A percentile compares a stretch with the other conserved stretches of the same genome.
Conservation (phyloP, 1,140 invertebrate genomes). For the Leptestheria dahalacensis region DNA sequence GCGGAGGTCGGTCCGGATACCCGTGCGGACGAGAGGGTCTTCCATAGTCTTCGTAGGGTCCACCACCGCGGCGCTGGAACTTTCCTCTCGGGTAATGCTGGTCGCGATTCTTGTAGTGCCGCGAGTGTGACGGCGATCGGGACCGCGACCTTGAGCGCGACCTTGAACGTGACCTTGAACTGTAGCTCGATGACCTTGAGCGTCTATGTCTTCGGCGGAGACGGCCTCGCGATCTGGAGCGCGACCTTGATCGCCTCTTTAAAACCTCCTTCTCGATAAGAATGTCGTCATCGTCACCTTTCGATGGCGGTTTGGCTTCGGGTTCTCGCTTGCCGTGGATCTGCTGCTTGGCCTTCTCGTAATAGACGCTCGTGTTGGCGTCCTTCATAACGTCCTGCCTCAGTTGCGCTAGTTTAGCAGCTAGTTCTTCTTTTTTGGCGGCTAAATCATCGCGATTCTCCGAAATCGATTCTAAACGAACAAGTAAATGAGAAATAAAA, state of each 20-base stretch:
- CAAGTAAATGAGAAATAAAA: background rate
- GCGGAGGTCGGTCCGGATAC: too few species aligned
- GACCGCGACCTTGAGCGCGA: background rate
- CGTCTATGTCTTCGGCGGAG: background rate
- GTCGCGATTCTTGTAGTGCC: background rate
- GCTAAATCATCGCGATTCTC: background rate
- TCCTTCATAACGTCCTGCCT: background rate
- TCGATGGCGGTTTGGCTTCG: background rate
- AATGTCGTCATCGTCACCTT: conserved; percentile 2
- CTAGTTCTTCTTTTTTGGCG: background rate
- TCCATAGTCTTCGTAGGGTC: background rate
- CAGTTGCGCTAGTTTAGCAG: background rate
- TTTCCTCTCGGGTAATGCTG: background rate
- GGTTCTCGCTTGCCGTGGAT: background rate
- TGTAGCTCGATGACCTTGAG: background rate
- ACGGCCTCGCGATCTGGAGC: background rate
- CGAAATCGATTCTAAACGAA: too few species aligned
- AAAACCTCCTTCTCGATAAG: background rate
- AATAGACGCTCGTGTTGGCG: background rate
- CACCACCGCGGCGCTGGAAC: background rate
- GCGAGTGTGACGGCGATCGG: background rate
- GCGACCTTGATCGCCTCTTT: background rate
- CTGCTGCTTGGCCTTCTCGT: background rate
- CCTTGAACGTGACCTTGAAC: background rate
- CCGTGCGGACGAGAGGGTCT: background rate